phyloP scores from a whole-genome alignment of 2,797 vertebrate species.

The Percopsis omiscomaycus region DNA sequence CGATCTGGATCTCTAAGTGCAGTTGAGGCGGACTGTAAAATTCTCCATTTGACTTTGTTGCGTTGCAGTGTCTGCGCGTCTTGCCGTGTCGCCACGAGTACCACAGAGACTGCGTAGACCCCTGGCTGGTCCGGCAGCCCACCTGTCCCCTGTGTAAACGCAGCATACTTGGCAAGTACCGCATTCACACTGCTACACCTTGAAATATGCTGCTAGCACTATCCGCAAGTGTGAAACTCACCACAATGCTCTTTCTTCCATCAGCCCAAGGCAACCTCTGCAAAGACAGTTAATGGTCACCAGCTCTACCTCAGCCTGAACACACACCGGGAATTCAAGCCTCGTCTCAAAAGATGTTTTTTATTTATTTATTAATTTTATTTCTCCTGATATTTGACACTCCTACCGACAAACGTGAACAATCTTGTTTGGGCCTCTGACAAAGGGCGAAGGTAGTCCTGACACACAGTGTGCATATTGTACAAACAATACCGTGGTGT shows the following conservation, averaged over 20 bases:
- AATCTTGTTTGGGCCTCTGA: conserved; percentile 18
- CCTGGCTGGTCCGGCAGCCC: conserved; percentile 91
- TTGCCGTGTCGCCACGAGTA: conserved; percentile 92
- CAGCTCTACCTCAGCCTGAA: neutral
- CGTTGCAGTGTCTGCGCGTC: conserved; percentile 86
- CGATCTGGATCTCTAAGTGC: neutral
- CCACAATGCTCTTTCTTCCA: neutral
- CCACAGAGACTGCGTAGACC: conserved; percentile 92
- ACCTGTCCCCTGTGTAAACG: conserved; percentile 95
- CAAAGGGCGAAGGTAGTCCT: neutral
- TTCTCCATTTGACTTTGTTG: neutral
- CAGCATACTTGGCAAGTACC: conserved; percentile 85
- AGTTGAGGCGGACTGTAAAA: too few relatives aligned
- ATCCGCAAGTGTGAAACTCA: neutral
- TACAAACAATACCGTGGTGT: conserved; percentile 21
- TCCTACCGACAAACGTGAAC: neutral
- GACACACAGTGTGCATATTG: conserved; percentile 5
- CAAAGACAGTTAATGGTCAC: conserved; percentile 62
- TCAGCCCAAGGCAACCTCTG: conserved; percentile 59
- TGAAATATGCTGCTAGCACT: too few relatives aligned
- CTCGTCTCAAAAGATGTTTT: neutral
- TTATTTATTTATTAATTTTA: too few relatives aligned
- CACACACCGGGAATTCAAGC: conserved; percentile 18
- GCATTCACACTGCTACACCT: neutral
- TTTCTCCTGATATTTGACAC: too few relatives aligned